A percentile compares a stretch with the other conserved stretches of the same genome.
Evolutionary conservation across 2,888 invertebrate genomes (phyloP).

Genomic region (Scaptodrosophila latifasciaeformis): DNA sequence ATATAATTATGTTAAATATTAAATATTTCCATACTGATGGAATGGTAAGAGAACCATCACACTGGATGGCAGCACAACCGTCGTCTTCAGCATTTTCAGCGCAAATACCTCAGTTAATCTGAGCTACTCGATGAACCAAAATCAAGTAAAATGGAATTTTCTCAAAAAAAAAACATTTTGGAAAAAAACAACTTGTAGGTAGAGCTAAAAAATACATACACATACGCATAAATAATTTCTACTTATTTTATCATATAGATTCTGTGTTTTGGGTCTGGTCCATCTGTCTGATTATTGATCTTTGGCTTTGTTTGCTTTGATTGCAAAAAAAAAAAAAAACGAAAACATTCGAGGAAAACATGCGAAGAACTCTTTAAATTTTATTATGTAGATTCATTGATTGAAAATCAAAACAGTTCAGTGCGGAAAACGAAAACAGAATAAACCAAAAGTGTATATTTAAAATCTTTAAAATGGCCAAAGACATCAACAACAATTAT

Average conservation of each 20-base stretch:
- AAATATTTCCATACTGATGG: conserved; percentile 48
- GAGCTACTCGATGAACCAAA: conserved; percentile 26
- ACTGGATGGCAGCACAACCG: conserved; percentile 55
- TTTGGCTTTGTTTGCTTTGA: conserved; percentile 20
- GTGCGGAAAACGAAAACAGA: conserved; percentile 32
- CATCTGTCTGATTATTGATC: conserved; percentile 23
- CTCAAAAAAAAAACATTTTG: conserved; percentile 3
- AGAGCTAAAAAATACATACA: conserved; percentile 30
- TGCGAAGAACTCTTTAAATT: conserved; percentile 11
- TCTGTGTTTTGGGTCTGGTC: not conserved
- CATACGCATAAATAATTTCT: too few species aligned
- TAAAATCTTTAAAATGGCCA: conserved; percentile 36
- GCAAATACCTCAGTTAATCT: conserved; percentile 43
- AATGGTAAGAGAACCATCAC: conserved; percentile 48
- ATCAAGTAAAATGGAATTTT: not conserved
- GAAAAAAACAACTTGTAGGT: conserved; percentile 19
- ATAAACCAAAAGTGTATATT: conserved; percentile 45
- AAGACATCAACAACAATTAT: conserved; percentile 20
- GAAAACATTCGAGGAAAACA: conserved; percentile 13
- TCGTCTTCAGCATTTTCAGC: conserved; percentile 41
- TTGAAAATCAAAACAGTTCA: conserved; percentile 53
- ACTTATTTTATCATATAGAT: conserved; percentile 22
- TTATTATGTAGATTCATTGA: conserved; percentile 52
- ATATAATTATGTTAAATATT: not conserved
- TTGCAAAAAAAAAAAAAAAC: conserved; percentile 11